Conservation (phyloP, 2,113 vertebrate species). For the Mus spicilegus region DNA sequence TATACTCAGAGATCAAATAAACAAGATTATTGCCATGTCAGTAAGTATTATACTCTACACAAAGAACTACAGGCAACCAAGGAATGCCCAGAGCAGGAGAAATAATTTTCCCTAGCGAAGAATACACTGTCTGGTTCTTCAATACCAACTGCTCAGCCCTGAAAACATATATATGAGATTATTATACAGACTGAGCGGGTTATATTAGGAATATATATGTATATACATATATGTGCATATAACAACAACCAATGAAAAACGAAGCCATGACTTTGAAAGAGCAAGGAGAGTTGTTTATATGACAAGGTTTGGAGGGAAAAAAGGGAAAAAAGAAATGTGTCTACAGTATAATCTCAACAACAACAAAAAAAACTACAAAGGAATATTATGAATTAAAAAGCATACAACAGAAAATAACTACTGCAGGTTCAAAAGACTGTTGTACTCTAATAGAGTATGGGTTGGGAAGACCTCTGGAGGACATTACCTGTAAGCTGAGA, state of each 20-base stretch:
- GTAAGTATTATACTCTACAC: no score
- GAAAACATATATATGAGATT: background rate
- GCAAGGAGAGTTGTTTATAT: background rate
- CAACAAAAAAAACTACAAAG: background rate
- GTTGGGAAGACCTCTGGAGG: background rate
- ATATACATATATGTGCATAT: background rate
- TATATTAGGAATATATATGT: background rate
- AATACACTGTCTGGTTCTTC: background rate
- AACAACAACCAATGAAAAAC: background rate
- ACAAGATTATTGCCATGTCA: background rate
- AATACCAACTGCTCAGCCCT: background rate
- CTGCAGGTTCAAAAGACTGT: background rate
- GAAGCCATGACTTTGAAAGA: background rate
- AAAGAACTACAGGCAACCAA: background rate
- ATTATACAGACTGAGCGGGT: background rate
- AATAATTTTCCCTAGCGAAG: background rate
- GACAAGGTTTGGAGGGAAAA: background rate
- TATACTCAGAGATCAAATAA: background rate
- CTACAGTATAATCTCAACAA: background rate
- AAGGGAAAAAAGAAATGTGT: background rate
- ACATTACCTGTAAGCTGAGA: background rate
- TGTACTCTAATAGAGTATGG: background rate
- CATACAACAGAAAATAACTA: background rate
- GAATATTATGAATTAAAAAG: background rate
- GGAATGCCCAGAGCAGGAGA: background rate